These are phyloP conservation scores for Craniophora ligustri DNA, from an alignment of 2,888 invertebrate species.

Conservation along the genomic window DNA sequence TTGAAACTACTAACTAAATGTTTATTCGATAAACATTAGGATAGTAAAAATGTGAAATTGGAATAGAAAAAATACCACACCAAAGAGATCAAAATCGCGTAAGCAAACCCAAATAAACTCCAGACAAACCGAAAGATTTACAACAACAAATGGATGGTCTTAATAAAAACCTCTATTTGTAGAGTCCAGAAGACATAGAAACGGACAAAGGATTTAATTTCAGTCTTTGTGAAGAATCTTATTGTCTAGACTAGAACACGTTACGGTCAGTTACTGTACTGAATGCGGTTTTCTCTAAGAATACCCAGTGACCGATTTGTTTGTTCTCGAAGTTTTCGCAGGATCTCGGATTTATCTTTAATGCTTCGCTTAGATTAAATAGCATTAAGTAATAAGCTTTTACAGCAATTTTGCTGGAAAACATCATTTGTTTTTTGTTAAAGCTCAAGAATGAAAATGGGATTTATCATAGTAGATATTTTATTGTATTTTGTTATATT, in stretches of 20 bases:
- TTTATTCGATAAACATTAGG: too few relatives aligned
- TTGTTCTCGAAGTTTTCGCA: constrained; percentile 30
- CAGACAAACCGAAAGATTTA: constrained; percentile 8
- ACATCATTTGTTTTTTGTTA: constrained; percentile 14
- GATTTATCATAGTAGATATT: not conserved
- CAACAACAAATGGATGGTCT: constrained; percentile 22
- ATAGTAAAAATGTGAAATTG: too few relatives aligned
- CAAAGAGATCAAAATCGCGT: not conserved
- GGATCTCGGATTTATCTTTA: constrained; percentile 32
- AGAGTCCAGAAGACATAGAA: constrained; percentile 43
- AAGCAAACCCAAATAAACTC: constrained; percentile 3
- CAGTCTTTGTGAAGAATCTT: constrained; percentile 52
- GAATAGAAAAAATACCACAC: not conserved
- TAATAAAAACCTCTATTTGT: constrained; percentile 39
- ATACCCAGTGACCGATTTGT: constrained; percentile 42
- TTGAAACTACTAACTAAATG: too few relatives aligned
- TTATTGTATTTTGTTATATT: not conserved
- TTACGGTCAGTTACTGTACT: constrained; percentile 52
- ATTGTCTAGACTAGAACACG: constrained; percentile 51
- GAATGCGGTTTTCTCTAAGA: constrained; percentile 49
- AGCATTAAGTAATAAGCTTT: constrained; percentile 32
- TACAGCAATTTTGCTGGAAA: constrained; percentile 1
- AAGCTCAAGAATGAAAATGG: not conserved
- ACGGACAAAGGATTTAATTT: constrained; percentile 53
- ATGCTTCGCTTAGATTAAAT: constrained; percentile 30